Conservation (phyloP, 2,113 vertebrate species). For the Fukomys damarensis region DNA sequence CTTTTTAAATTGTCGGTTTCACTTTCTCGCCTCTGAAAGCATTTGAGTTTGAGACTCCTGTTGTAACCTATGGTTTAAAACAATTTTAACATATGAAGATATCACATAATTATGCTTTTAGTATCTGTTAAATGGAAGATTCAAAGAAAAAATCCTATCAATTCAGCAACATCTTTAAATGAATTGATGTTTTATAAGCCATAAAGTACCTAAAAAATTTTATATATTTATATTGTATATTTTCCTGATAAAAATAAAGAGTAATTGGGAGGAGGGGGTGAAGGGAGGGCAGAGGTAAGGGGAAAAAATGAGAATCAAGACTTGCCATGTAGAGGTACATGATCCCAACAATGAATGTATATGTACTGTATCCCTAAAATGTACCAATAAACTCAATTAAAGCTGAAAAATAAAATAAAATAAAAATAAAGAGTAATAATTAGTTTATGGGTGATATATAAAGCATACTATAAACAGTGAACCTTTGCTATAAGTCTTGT, state of each 20-base stretch:
- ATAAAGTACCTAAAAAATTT: neutral
- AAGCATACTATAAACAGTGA: neutral
- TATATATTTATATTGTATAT: neutral
- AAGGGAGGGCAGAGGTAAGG: too few relatives aligned
- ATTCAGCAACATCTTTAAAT: slow-evolving; percentile 6
- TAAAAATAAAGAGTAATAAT: neutral
- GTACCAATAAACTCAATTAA: too few relatives aligned
- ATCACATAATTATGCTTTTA: neutral
- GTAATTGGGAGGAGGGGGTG: too few relatives aligned
- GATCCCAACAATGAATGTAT: too few relatives aligned
- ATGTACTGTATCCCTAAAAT: too few relatives aligned
- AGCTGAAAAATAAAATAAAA: too few relatives aligned
- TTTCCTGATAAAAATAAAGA: too few relatives aligned
- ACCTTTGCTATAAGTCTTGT: neutral
- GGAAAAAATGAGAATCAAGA: too few relatives aligned
- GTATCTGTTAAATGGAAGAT: neutral
- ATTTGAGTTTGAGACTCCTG: neutral
- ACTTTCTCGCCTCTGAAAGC: neutral
- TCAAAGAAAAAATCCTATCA: neutral
- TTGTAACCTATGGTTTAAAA: neutral
- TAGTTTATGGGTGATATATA: neutral
- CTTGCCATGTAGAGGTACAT: too few relatives aligned
- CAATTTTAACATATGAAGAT: neutral
- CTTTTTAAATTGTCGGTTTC: neutral
- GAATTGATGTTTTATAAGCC: slow-evolving; percentile 43